phyloP scores from a whole-genome alignment of 1,140 invertebrate species.

The Euwallacea similis region DNA sequence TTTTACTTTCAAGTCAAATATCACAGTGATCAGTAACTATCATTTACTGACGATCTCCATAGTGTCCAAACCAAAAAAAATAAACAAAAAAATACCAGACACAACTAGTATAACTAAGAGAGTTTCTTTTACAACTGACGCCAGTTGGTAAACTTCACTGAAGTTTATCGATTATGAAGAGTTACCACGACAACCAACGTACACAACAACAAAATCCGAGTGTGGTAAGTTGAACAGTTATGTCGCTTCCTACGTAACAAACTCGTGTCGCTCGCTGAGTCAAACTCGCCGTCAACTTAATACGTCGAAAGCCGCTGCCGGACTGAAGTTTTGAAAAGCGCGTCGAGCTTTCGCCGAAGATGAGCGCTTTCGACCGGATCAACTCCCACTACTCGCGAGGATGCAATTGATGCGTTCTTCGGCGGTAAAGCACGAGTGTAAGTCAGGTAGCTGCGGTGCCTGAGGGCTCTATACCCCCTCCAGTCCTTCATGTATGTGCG shows the following conservation, averaged over 20 bases:
- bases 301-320: slow-evolving; percentile 19
- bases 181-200: slow-evolving; percentile 29
- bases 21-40: background rate
- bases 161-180: slow-evolving; percentile 28
- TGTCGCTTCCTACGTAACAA: slow-evolving; percentile 19
- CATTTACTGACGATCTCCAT: no score
- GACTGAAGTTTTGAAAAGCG: slow-evolving; percentile 25
- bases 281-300: no score
- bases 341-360: slow-evolving; percentile 25
- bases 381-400: slow-evolving; percentile 37
- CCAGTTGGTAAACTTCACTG: background rate
- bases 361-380: slow-evolving; percentile 24
- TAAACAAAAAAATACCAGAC: no score
- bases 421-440: slow-evolving; percentile 35
- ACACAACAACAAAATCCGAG: slow-evolving; percentile 34
- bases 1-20: background rate
- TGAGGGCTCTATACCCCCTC: background rate
- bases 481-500: background rate
- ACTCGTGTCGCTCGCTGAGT: background rate
- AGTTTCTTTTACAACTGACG: background rate
- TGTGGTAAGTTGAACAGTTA: slow-evolving; percentile 17
- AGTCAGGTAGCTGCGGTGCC: slow-evolving; percentile 34
- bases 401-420: slow-evolving; percentile 33
- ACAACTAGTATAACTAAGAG: no score
- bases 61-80: no score